phyloP scores from a whole-genome alignment of 2,113 vertebrate species.

The Glaucidium brasilianum region DNA sequence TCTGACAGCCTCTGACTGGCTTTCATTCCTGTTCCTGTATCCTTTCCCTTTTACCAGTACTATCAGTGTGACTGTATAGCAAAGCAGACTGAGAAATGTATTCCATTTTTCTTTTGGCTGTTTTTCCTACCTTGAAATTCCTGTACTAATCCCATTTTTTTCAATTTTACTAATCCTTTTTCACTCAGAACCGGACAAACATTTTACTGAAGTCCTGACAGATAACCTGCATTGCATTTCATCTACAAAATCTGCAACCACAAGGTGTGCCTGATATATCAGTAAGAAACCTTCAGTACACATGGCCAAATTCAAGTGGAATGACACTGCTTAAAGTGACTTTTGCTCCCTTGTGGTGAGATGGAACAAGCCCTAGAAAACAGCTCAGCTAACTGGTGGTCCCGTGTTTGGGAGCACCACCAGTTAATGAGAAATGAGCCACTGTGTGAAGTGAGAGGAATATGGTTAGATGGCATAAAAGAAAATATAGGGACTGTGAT shows the following conservation, averaged over 20 bases:
- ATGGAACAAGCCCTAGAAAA: neutral
- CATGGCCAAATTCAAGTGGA: neutral
- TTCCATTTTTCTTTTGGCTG: neutral
- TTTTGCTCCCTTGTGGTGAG: neutral
- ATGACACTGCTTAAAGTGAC: neutral
- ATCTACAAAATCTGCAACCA: neutral
- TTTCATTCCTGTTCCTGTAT: neutral
- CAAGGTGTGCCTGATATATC: neutral
- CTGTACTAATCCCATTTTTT: neutral
- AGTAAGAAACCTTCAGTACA: neutral
- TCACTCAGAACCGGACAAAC: neutral
- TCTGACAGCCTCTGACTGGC: too few species aligned
- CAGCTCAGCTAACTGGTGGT: neutral
- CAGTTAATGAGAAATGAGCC: neutral
- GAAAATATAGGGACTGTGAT: neutral
- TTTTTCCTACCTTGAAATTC: neutral
- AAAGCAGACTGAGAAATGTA: neutral
- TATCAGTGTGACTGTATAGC: neutral
- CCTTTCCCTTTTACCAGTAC: neutral
- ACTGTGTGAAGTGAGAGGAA: neutral
- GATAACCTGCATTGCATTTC: neutral
- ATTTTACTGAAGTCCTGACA: neutral
- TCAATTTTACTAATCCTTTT: neutral
- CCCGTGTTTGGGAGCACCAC: fast-evolving
- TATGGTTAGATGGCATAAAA: neutral